A percentile compares a stretch with the other conserved stretches of the same genome.
Evolutionary conservation across 2,888 invertebrate genomes (phyloP).

Genomic region (Bembecia ichneumoniformis): DNA sequence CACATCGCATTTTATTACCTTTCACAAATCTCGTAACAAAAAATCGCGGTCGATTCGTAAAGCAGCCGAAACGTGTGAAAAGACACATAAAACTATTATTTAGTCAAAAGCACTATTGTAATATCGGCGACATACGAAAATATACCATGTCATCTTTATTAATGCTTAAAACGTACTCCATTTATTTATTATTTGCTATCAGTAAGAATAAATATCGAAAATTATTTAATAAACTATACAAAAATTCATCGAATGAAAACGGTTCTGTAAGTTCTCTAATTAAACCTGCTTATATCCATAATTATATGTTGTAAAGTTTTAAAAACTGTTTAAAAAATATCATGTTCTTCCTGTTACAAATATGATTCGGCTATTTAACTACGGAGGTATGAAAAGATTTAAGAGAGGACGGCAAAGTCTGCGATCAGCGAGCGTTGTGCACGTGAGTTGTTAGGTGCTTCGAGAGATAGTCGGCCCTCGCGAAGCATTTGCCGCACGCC

Average conservation of each 20-base stretch:
- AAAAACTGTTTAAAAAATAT: constrained; percentile 68
- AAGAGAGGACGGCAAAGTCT: constrained; percentile 30
- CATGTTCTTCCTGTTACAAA: constrained; percentile 52
- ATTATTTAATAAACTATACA: constrained; percentile 53
- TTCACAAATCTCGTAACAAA: too few relatives aligned
- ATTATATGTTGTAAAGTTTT: constrained; percentile 48
- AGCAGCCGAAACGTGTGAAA: too few relatives aligned
- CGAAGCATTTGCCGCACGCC: constrained; percentile 93
- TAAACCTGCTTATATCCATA: constrained; percentile 59
- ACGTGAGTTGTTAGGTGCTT: constrained; percentile 93
- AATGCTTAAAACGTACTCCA: constrained; percentile 27
- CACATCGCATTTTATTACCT: too few relatives aligned
- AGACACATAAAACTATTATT: too few relatives aligned
- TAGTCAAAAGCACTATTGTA: neutral
- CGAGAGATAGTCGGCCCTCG: constrained; percentile 90
- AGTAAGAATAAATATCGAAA: constrained; percentile 48
- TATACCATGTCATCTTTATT: constrained; percentile 10
- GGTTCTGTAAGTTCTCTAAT: constrained; percentile 53
- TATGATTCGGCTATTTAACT: constrained; percentile 45
- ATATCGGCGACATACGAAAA: neutral
- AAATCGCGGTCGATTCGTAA: too few relatives aligned
- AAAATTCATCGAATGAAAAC: constrained; percentile 60
- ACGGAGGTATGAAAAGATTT: constrained; percentile 32
- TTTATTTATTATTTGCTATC: constrained; percentile 12
- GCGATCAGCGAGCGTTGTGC: constrained; percentile 77